Evolutionary conservation across 2,888 invertebrate species (phyloP), one percentile per base, ranked within the genome.

Genomic region (Ypsolopha sequella): DNA sequence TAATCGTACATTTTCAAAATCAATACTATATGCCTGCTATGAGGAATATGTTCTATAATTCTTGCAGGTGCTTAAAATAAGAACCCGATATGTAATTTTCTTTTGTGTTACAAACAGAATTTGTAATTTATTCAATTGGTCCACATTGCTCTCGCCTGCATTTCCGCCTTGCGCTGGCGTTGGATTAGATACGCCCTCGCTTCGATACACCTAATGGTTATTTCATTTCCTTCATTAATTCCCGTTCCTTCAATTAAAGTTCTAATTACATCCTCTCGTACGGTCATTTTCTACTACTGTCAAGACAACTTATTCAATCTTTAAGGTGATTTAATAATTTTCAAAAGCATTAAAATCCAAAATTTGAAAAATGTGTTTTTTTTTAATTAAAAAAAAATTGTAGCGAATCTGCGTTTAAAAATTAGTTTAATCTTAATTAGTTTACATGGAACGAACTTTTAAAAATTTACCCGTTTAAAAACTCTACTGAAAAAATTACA

Each of bases 171-270:
- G 24, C 24, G 24, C 24, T 4, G 10, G 47, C 36, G 36, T 6
- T 49, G 49, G 41, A 38, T 49, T 49, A 49, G 49, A 49, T 49
- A 49, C 49, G 49, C 49, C 49, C 49, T 41, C 41, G 41, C 41
- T 34, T 33, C 49, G 41, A 49, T 49, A 49, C 49, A 49, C 56
- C 53, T 59, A 34, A 62, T 65, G 61, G 59, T 57, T 55, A 67
- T 65, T 59, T 56, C 36, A 61, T 65, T 65, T 70, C 63, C 62
- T 64, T 59, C 52, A 51, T 56, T 53, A 57, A 59, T 52, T 49
- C 46, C 46, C 43, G 7, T 50, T 41, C 39, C 46, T 51, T 34
- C 47, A 46, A 52, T 43, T 52, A 52, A 36, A 36, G 11, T 7
- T 48, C 7, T 52, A 48, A 52, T 52, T 38, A 36, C 52, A 52